A percentile compares a stretch with the other conserved stretches of the same genome.
phyloP scores from a whole-genome alignment of 2,888 invertebrate genomes.

The Athalia circularis region DNA sequence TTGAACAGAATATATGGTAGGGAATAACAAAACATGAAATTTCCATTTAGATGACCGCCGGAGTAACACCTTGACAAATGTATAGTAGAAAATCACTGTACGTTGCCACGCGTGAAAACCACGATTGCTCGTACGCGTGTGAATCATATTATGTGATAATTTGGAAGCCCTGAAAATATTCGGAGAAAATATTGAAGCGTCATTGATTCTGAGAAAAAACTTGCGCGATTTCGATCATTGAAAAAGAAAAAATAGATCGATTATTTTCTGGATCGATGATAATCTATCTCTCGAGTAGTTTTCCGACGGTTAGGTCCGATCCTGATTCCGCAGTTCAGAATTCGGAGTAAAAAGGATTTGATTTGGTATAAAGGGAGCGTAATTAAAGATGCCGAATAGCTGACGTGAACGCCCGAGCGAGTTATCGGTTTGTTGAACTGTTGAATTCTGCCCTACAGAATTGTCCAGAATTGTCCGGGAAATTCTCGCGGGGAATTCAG shows the following conservation, averaged over 20 bases:
- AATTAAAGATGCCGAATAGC: conserved; percentile 13
- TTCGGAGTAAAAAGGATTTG: neutral
- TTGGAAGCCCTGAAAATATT: neutral
- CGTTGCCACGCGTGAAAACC: neutral
- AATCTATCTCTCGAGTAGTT: neutral
- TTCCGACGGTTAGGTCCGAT: neutral
- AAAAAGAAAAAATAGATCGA: neutral
- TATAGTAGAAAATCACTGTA: conserved; percentile 25
- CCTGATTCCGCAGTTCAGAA: neutral
- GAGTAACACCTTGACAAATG: conserved; percentile 29
- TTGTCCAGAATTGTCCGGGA: conserved; percentile 31
- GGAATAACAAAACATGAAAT: conserved; percentile 34
- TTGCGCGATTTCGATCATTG: no score
- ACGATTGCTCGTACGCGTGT: conserved; percentile 2
- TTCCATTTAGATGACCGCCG: conserved; percentile 37
- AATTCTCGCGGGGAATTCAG: conserved; percentile 22
- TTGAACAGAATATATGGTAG: conserved; percentile 31
- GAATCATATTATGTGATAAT: no score
- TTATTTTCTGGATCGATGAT: neutral
- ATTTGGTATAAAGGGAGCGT: conserved; percentile 15
- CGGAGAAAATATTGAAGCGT: neutral
- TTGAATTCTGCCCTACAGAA: conserved; percentile 9
- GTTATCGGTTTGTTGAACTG: neutral
- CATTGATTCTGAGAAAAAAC: no score
- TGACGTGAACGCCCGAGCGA: neutral